Percentiles rank a stretch among this genome's conserved stretches.
Conservation (phyloP, 1,140 invertebrate genomes). For the Brachionus rotundiformis region DNA sequence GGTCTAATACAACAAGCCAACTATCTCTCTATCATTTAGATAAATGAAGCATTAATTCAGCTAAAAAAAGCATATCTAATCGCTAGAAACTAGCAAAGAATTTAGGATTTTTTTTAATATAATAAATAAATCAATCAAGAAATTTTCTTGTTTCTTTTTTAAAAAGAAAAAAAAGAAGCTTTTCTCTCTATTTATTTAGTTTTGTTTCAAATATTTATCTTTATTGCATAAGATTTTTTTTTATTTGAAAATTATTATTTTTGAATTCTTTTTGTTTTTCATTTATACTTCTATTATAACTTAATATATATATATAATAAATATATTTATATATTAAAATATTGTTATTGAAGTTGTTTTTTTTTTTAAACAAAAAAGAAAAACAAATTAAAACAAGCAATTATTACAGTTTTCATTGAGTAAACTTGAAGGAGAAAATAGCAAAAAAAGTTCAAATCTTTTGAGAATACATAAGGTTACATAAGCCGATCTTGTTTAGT, state of each 20-base stretch:
- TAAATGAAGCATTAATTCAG: background rate
- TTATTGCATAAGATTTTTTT: background rate
- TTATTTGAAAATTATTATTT: background rate
- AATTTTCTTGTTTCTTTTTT: background rate
- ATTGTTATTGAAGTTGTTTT: background rate
- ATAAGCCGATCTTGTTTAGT: background rate
- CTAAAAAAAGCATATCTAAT: conserved; percentile 3
- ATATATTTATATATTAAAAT: too few species aligned
- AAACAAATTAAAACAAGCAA: background rate
- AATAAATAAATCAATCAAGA: background rate
- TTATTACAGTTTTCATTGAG: conserved; percentile 4
- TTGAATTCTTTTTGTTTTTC: background rate
- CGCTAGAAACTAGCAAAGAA: background rate
- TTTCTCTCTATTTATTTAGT: background rate
- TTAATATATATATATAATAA: background rate
- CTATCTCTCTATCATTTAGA: background rate
- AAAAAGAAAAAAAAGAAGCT: background rate
- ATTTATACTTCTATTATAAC: background rate
- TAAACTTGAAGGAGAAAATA: background rate
- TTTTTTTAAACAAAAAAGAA: background rate
- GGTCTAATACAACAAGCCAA: background rate
- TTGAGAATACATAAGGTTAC: background rate
- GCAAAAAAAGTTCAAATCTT: background rate
- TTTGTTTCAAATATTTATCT: background rate
- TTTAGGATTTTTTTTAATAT: too few species aligned